phyloP scores from a whole-genome alignment of 2,113 vertebrate genomes.

The Axis porcinus region DNA sequence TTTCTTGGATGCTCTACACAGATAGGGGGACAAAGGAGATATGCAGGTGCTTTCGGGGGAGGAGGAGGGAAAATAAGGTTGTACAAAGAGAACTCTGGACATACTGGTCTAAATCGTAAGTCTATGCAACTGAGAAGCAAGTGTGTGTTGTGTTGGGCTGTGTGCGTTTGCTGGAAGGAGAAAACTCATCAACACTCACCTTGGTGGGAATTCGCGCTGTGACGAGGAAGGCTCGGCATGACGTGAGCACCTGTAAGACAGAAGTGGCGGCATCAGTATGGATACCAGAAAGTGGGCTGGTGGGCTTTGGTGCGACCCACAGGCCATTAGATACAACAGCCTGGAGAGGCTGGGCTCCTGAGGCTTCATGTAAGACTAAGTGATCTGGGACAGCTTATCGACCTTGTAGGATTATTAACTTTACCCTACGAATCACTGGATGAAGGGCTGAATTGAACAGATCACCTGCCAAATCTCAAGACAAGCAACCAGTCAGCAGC shows the following conservation, averaged over 20 bases:
- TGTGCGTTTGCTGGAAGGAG: fast-evolving
- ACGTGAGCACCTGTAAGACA: constrained; percentile 88
- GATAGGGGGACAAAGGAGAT: background rate
- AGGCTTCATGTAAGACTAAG: fast-evolving
- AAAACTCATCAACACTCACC: constrained; percentile 80
- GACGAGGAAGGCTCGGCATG: constrained; percentile 92
- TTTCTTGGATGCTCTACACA: background rate
- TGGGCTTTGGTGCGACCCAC: background rate
- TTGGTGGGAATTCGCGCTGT: constrained; percentile 93
- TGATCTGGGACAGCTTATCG: too few species aligned
- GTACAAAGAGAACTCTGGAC: background rate
- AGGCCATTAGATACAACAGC: background rate
- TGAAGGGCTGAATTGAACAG: background rate
- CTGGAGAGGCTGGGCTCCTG: background rate
- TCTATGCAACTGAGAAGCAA: background rate
- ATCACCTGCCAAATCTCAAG: background rate
- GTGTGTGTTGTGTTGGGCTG: too few species aligned
- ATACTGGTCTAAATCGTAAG: background rate
- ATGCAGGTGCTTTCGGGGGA: background rate
- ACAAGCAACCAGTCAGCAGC: background rate
- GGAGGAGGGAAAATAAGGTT: background rate
- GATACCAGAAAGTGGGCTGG: fast-evolving
- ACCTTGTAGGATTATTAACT: background rate
- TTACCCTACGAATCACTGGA: too few species aligned
- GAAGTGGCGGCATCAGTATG: background rate